Percentiles rank a stretch among this genome's conserved stretches.
Evolutionary conservation across 2,113 vertebrate species (phyloP).

Genomic region (Myrmecophaga tridactyla): DNA sequence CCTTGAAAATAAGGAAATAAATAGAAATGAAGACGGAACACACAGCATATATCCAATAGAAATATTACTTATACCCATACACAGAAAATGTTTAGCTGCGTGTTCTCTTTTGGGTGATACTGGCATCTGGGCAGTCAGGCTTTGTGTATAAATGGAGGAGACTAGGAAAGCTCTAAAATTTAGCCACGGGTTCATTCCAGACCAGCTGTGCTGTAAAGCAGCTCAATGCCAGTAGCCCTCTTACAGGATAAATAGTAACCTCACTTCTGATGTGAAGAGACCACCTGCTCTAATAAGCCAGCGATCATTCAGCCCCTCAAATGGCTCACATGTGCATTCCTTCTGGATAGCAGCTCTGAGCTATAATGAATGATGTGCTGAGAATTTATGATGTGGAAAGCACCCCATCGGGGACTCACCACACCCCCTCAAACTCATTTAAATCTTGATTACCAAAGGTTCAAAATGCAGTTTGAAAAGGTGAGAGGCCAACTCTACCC

Average conservation of each 20-base stretch:
- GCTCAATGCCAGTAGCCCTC: not conserved
- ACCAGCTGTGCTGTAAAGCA: not conserved
- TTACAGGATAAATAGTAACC: not conserved
- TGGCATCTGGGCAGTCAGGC: not conserved
- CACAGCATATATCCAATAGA: not conserved
- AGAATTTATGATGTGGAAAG: not conserved
- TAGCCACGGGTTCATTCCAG: not conserved
- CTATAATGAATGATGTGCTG: not conserved
- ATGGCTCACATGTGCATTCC: not conserved
- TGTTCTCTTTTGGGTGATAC: not conserved
- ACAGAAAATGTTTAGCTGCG: not conserved
- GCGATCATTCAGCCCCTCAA: not conserved
- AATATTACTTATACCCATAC: not conserved
- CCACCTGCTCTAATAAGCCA: not conserved
- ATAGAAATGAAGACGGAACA: not conserved
- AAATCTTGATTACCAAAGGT: not conserved
- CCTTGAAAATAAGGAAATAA: slow-evolving; percentile 43
- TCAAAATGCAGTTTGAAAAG: not conserved
- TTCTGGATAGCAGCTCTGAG: not conserved
- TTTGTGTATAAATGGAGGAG: not conserved
- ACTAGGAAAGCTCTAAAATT: not conserved
- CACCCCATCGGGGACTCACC: not conserved
- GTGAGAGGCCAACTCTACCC: not conserved
- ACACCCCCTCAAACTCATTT: not conserved
- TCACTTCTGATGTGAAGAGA: not conserved